Conservation (phyloP, 2,797 vertebrate species). For the Molossus molossus region DNA sequence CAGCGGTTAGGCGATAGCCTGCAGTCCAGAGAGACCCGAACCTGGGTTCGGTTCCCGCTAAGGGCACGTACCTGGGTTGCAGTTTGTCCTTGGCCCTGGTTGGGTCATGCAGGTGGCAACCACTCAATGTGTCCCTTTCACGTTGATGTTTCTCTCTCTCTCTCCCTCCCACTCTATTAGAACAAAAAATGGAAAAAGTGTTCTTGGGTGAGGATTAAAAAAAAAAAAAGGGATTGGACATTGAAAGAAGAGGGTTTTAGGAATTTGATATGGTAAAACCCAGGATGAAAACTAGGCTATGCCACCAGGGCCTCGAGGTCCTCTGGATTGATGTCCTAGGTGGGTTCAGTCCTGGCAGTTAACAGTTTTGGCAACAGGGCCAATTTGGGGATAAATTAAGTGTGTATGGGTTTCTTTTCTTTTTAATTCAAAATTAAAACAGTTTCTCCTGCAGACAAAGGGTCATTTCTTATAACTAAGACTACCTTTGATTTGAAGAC, state of each 20-base stretch:
- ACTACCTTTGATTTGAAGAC: background rate
- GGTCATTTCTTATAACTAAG: background rate
- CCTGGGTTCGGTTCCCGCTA: too few species aligned
- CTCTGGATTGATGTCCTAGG: background rate
- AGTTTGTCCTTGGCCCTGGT: too few species aligned
- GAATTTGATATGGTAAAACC: slow-evolving; percentile 6
- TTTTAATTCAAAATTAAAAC: slow-evolving; percentile 36
- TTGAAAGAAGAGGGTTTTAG: background rate
- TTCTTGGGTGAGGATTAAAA: too few species aligned
- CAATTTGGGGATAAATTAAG: background rate
- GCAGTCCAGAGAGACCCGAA: too few species aligned
- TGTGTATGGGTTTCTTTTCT: background rate
- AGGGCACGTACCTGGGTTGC: too few species aligned
- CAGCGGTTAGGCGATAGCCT: too few species aligned
- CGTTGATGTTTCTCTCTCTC: too few species aligned
- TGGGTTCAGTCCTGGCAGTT: background rate
- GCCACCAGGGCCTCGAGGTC: background rate
- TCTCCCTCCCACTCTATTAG: too few species aligned
- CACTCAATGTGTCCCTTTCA: too few species aligned
- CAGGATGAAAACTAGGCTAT: background rate
- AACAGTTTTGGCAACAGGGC: background rate
- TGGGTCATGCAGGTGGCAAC: too few species aligned
- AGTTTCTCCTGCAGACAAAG: background rate
- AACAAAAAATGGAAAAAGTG: too few species aligned
- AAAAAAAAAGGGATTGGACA: background rate